Evolutionary conservation across 2,888 invertebrate species (phyloP).

Genomic region (Sesia apiformis): DNA sequence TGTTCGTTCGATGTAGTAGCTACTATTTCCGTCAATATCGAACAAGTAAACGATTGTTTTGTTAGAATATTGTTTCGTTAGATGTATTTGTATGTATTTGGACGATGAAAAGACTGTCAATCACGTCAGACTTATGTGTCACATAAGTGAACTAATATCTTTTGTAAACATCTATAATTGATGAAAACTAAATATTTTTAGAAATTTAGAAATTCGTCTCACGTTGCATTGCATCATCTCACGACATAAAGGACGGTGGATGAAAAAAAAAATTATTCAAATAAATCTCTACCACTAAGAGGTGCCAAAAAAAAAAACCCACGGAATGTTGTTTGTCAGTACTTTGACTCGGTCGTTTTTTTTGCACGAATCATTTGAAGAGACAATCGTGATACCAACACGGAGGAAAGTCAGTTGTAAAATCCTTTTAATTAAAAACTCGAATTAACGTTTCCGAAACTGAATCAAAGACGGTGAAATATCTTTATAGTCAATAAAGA

Average conservation of each 20-base stretch:
- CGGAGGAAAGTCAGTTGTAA: conserved; percentile 1
- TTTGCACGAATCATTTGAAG: not conserved
- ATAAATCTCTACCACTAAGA: conserved; percentile 23
- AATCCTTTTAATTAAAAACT: conserved; percentile 12
- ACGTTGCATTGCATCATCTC: conserved; percentile 41
- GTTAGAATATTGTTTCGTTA: too few relatives aligned
- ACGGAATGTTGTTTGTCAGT: conserved; percentile 45
- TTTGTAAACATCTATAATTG: not conserved
- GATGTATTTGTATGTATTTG: too few relatives aligned
- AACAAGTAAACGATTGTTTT: too few relatives aligned
- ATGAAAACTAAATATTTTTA: conserved; percentile 6
- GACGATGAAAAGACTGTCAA: too few relatives aligned
- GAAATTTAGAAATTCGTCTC: conserved; percentile 21
- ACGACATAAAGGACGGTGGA: conserved; percentile 23
- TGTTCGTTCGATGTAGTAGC: not conserved
- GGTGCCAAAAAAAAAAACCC: conserved; percentile 49
- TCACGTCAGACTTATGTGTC: too few relatives aligned
- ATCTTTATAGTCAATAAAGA: not conserved
- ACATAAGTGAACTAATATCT: too few relatives aligned
- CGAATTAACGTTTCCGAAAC: conserved; percentile 3
- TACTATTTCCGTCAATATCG: too few relatives aligned
- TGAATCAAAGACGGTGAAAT: not conserved
- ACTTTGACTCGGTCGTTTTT: conserved; percentile 6
- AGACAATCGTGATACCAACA: not conserved
- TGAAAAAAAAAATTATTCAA: conserved; percentile 33